Conservation (phyloP, 2,888 invertebrate genomes). For the Meiosimyza decipiens region DNA sequence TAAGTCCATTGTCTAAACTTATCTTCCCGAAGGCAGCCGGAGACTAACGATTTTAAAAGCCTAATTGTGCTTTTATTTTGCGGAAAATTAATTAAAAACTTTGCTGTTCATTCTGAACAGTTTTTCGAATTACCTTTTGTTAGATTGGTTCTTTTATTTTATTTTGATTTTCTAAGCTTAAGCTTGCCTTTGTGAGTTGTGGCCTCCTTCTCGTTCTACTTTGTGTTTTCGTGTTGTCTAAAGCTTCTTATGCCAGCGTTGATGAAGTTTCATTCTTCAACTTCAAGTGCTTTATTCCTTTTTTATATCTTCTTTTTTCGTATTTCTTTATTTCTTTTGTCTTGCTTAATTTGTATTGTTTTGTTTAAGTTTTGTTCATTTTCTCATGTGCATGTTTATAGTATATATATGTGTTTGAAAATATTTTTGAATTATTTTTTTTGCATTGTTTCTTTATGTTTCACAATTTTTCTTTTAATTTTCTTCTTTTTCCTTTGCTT, state of each 20-base stretch:
- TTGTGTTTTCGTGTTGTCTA: slow-evolving; percentile 40
- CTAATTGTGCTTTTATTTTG: slow-evolving; percentile 34
- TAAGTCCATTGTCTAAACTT: no score
- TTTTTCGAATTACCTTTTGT: neutral
- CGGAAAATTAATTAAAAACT: slow-evolving; percentile 34
- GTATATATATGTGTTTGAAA: neutral
- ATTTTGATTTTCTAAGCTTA: neutral
- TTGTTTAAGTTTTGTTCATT: slow-evolving; percentile 1
- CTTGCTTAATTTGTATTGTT: slow-evolving; percentile 22
- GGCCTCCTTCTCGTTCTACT: slow-evolving; percentile 36
- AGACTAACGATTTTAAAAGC: slow-evolving; percentile 13
- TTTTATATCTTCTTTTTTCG: slow-evolving; percentile 9
- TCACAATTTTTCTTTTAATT: neutral
- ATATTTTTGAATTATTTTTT: slow-evolving; percentile 10
- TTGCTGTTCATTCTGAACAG: neutral
- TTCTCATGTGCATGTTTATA: slow-evolving; percentile 12
- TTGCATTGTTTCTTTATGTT: slow-evolving; percentile 5
- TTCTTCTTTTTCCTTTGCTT: neutral
- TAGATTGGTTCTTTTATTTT: slow-evolving; percentile 8
- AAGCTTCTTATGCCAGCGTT: slow-evolving; percentile 39
- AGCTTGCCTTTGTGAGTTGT: slow-evolving; percentile 37
- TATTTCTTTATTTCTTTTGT: slow-evolving; percentile 15
- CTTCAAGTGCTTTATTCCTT: slow-evolving; percentile 26
- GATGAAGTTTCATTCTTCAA: slow-evolving; percentile 41
- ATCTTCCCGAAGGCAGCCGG: no score